A percentile compares a stretch with the other conserved stretches of the same genome.
phyloP scores from a whole-genome alignment of 2,797 vertebrate species.

The Betta splendens region DNA sequence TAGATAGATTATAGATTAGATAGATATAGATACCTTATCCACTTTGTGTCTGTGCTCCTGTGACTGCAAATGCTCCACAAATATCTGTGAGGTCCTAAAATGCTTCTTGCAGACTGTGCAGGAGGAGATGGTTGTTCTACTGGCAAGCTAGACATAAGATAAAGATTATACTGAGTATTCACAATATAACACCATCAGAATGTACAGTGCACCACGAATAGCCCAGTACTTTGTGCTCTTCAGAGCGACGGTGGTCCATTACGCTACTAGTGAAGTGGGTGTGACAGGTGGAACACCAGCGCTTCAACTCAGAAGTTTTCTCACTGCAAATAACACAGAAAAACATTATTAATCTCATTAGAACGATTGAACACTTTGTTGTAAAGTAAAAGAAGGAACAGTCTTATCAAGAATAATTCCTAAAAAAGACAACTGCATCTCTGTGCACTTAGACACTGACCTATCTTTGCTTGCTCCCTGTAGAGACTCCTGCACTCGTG shows the following conservation, averaged over 20 bases:
- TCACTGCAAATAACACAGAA: constrained; percentile 77
- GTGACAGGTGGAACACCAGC: constrained; percentile 93
- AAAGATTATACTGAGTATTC: neutral
- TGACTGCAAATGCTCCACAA: constrained; percentile 94
- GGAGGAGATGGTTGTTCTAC: constrained; percentile 85
- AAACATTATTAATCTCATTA: neutral
- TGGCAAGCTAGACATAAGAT: constrained; percentile 82
- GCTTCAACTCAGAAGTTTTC: constrained; percentile 79
- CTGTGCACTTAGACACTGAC: constrained; percentile 69
- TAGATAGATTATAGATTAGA: constrained; percentile 84
- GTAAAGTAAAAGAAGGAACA: too few relatives aligned
- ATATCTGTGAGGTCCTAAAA: constrained; percentile 92
- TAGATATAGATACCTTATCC: constrained; percentile 79
- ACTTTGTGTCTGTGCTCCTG: constrained; percentile 88
- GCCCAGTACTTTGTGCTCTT: constrained; percentile 90
- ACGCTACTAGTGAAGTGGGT: constrained; percentile 86
- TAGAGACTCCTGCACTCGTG: constrained; percentile 87
- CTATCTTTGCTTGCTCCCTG: constrained; percentile 80
- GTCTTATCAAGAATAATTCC: too few relatives aligned
- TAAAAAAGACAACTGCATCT: neutral
- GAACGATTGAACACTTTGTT: too few relatives aligned
- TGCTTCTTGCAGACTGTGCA: constrained; percentile 91
- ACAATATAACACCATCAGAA: neutral
- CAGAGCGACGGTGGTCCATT: constrained; percentile 88
- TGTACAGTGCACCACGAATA: neutral